phyloP scores from a whole-genome alignment of 2,888 invertebrate genomes.

The Aproaerema taeniolella region DNA sequence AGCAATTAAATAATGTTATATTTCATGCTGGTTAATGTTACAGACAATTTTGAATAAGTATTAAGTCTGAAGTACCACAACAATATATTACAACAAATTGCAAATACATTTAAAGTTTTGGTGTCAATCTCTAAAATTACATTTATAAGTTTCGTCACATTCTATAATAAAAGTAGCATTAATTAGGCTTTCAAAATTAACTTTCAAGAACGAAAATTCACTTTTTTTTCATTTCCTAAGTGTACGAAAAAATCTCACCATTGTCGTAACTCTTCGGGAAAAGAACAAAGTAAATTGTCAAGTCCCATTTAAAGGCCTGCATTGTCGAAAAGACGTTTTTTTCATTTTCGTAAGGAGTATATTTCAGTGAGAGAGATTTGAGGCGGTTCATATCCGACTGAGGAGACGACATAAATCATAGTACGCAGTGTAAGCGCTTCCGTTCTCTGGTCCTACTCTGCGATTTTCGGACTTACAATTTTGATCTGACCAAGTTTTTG shows the following conservation, averaged over 20 bases:
- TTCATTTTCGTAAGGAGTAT: slow-evolving; percentile 32
- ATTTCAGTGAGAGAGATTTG: slow-evolving; percentile 29
- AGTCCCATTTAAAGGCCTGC: slow-evolving; percentile 7
- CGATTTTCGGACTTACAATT: slow-evolving; percentile 20
- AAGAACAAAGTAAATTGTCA: slow-evolving; percentile 7
- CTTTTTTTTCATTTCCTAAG: no score
- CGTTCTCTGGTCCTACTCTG: slow-evolving; percentile 34
- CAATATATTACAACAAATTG: no score
- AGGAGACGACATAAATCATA: slow-evolving; percentile 40
- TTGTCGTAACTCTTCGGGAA: neutral
- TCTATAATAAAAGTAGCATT: no score
- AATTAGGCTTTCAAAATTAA: no score
- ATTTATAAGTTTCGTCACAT: no score
- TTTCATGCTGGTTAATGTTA: no score
- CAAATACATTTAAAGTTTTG: no score
- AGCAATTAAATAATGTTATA: slow-evolving; percentile 5
- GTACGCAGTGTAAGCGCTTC: slow-evolving; percentile 39
- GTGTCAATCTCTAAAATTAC: no score
- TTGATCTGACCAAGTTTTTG: neutral
- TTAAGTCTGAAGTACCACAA: no score
- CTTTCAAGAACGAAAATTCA: no score
- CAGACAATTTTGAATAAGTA: no score
- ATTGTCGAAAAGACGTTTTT: slow-evolving; percentile 16
- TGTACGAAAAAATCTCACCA: no score
- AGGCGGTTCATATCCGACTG: slow-evolving; percentile 31